phyloP scores from a whole-genome alignment of 2,888 invertebrate species.

The Odontocolon sp. region DNA sequence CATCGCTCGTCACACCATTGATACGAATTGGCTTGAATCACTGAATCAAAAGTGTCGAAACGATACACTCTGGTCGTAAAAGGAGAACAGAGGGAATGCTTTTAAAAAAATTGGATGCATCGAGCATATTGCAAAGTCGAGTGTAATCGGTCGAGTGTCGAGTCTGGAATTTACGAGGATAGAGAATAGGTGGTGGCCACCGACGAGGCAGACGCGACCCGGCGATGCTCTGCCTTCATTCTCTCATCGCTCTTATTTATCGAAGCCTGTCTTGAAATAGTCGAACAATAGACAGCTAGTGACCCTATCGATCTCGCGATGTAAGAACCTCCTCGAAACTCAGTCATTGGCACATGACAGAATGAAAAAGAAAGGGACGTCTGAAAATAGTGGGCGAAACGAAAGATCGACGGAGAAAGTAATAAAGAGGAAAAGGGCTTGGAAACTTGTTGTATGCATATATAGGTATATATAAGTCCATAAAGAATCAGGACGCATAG shows the following conservation, averaged over 20 bases:
- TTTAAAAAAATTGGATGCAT: slow-evolving; percentile 48
- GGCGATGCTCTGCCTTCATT: slow-evolving; percentile 45
- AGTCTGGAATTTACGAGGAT: slow-evolving; percentile 58
- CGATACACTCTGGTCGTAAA: not conserved
- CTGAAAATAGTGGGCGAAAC: not conserved
- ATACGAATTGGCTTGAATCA: not conserved
- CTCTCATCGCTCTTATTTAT: slow-evolving; percentile 56
- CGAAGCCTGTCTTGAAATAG: slow-evolving; percentile 58
- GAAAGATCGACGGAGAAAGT: not conserved
- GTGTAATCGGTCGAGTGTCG: slow-evolving; percentile 58
- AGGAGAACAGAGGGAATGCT: slow-evolving; percentile 4
- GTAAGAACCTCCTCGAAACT: slow-evolving; percentile 47
- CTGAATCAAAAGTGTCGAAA: not conserved
- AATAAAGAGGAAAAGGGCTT: slow-evolving; percentile 3
- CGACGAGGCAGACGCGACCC: slow-evolving; percentile 46
- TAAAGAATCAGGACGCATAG: not conserved
- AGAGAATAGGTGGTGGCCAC: slow-evolving; percentile 37
- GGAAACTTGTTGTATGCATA: not conserved
- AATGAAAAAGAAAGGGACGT: slow-evolving; percentile 11
- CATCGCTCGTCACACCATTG: no score
- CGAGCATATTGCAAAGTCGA: slow-evolving; percentile 37
- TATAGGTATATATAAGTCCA: not conserved
- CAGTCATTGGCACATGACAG: slow-evolving; percentile 42
- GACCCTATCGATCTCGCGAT: slow-evolving; percentile 55
- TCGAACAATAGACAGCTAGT: slow-evolving; percentile 57